Evolutionary conservation across 2,888 invertebrate genomes (phyloP), one percentile per base, ranked within the genome.

Genomic region (Drosophila cognata): DNA sequence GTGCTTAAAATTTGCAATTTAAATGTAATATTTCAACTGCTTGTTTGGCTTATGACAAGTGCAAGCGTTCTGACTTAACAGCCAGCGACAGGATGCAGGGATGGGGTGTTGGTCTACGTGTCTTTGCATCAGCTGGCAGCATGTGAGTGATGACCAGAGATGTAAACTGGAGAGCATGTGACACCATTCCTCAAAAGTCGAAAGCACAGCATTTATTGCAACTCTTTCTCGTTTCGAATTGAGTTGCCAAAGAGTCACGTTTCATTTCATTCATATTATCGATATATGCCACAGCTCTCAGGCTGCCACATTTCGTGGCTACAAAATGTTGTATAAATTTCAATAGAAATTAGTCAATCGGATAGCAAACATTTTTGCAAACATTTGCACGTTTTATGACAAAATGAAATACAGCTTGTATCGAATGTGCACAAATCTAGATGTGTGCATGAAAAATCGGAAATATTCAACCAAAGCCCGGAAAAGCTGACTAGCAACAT

Each of bases 21-120:
- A 85, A 85, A 85, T 85, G 85, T 85, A 85, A 85, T 85, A 82
- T 85, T 68, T 88, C 86, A 78, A 80, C 76, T 80, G 85, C 75
- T 85, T 89, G 82, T 82, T 89, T 82, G 88, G 80, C 71, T 76
- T 88, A 84, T 82, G 82, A 88, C 74, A 75, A 85, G 68, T 85
- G 88, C 77, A 66, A 63, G 58, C 62, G 62, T 48, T 62, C 46
- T 69, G 71, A 80, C 73, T 80, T 83, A 88, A 86, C 71, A 78
- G 33, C 36, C 65, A 63, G 57, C 71, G 79, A 79, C 79, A 74
- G 81, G 77, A 43, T n/a, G 48, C 11, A 28, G n/a, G 46, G 2
- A 6, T 18, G 7, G 7, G 4, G 21, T 4, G 2, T 5, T 21
- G 16, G 2, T n/a, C 6, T n/a, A 0, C 7, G 16, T 28, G 41